phyloP scores from a whole-genome alignment of 2,888 invertebrate species.

The Thymelicus acteon region DNA sequence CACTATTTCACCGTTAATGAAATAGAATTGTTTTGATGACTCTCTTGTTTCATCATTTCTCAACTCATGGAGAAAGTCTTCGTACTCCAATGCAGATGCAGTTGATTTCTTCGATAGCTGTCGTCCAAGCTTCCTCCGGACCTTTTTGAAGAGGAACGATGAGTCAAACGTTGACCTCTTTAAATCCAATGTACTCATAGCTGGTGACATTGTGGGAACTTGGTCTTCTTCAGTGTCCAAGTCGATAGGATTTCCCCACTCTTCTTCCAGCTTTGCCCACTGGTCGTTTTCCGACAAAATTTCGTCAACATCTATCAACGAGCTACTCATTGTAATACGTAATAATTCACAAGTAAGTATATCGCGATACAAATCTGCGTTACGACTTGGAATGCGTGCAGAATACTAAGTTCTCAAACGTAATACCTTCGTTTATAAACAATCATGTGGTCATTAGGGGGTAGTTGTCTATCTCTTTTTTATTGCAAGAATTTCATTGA shows the following conservation, averaged over 20 bases:
- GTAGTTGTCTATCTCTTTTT: neutral
- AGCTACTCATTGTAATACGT: constrained; percentile 43
- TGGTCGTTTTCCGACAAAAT: constrained; percentile 70
- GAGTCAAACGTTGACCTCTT: constrained; percentile 71
- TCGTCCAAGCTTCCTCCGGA: constrained; percentile 59
- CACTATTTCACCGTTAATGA: constrained; percentile 64
- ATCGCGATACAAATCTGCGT: neutral
- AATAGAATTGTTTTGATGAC: constrained; percentile 60
- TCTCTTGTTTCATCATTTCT: constrained; percentile 49
- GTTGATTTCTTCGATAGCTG: constrained; percentile 57
- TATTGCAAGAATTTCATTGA: neutral
- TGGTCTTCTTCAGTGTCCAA: constrained; percentile 68
- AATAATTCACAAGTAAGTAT: neutral
- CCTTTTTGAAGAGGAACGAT: constrained; percentile 66
- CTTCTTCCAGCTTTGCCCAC: constrained; percentile 69
- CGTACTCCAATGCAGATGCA: constrained; percentile 57
- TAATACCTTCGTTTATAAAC: neutral
- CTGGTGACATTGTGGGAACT: constrained; percentile 51
- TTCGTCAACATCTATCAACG: constrained; percentile 62
- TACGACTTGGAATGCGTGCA: neutral
- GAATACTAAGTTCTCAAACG: neutral
- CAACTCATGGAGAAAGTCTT: constrained; percentile 66
- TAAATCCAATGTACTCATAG: constrained; percentile 66
- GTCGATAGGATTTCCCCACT: constrained; percentile 73
- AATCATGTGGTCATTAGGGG: neutral